phyloP scores from a whole-genome alignment of 1,140 invertebrate genomes.

The Zophobas morio region DNA sequence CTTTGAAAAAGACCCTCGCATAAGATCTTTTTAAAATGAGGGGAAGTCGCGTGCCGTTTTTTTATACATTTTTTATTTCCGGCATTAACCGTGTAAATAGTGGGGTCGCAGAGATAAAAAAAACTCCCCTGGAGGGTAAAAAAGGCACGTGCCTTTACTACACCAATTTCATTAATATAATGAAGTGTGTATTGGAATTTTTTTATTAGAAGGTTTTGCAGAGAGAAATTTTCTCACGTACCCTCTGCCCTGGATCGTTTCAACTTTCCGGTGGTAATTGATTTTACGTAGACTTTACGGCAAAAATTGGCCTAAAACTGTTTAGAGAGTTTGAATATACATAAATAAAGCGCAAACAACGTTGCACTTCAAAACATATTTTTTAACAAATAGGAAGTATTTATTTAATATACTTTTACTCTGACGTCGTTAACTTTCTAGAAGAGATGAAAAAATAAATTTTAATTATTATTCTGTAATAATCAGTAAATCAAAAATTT shows the following conservation, averaged over 20 bases:
- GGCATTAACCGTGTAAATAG: conserved; percentile 35
- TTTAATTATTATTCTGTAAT: too few relatives aligned
- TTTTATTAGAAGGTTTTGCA: background rate
- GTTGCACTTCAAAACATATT: too few relatives aligned
- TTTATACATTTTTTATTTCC: conserved; percentile 53
- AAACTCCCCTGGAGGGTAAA: conserved; percentile 36
- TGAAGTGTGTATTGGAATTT: conserved; percentile 18
- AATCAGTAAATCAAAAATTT: too few relatives aligned
- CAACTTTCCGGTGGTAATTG: background rate
- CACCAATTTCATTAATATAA: conserved; percentile 3
- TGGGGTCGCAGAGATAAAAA: conserved; percentile 51
- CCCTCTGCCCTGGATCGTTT: background rate
- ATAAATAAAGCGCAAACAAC: too few relatives aligned
- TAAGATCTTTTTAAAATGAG: conserved; percentile 49
- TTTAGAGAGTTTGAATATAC: too few relatives aligned
- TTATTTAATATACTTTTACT: too few relatives aligned
- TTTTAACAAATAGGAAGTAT: too few relatives aligned
- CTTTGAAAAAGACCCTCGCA: conserved; percentile 44
- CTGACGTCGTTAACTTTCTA: too few relatives aligned
- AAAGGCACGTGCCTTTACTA: conserved; percentile 15
- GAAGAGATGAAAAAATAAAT: too few relatives aligned
- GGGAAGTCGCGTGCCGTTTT: conserved; percentile 58
- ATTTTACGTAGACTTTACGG: too few relatives aligned
- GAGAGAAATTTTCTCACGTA: conserved; percentile 22
- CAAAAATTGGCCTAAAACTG: too few relatives aligned